Percentiles rank a stretch among this genome's conserved stretches.
These are phyloP conservation scores for Thaumetopoea pityocampa DNA, from an alignment of 1,140 invertebrate species.

Conservation along the genomic window DNA sequence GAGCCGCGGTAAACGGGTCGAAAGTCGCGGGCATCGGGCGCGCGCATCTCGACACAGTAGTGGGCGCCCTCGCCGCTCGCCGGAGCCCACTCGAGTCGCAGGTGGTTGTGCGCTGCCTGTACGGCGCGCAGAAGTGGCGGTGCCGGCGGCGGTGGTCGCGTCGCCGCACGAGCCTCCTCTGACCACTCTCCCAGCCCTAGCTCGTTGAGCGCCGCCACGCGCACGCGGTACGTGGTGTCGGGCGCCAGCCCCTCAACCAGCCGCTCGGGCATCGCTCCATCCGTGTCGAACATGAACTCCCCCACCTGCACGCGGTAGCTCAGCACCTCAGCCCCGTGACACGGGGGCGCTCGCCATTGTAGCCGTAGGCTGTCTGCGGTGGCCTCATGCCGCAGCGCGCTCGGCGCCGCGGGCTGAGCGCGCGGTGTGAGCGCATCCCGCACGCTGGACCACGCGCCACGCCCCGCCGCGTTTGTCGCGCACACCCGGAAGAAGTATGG, in stretches of 20 bases:
- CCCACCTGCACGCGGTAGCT: conserved; percentile 86
- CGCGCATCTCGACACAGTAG: conserved; percentile 88
- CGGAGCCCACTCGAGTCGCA: conserved; percentile 91
- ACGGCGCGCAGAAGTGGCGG: conserved; percentile 86
- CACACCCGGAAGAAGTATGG: conserved; percentile 87
- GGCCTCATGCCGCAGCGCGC: conserved; percentile 77
- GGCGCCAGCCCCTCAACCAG: conserved; percentile 73
- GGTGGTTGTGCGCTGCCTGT: conserved; percentile 83
- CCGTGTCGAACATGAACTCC: conserved; percentile 78
- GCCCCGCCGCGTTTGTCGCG: conserved; percentile 87
- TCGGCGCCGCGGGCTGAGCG: conserved; percentile 83
- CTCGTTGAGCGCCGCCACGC: conserved; percentile 88
- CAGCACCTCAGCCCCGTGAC: conserved; percentile 83
- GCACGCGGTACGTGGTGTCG: conserved; percentile 81
- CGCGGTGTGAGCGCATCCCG: conserved; percentile 81
- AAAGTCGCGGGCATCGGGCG: conserved; percentile 80
- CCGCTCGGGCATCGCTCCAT: conserved; percentile 73
- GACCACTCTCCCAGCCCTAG: conserved; percentile 89
- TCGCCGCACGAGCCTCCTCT: conserved; percentile 81
- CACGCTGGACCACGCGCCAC: conserved; percentile 82
- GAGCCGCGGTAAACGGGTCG: conserved; percentile 87
- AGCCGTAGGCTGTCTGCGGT: conserved; percentile 82
- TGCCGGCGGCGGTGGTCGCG: conserved; percentile 84
- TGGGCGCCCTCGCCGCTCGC: conserved; percentile 82
- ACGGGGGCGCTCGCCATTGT: conserved; percentile 83